Evolutionary conservation across 2,113 vertebrate genomes (phyloP).

Genomic region (Zapornia atra): DNA sequence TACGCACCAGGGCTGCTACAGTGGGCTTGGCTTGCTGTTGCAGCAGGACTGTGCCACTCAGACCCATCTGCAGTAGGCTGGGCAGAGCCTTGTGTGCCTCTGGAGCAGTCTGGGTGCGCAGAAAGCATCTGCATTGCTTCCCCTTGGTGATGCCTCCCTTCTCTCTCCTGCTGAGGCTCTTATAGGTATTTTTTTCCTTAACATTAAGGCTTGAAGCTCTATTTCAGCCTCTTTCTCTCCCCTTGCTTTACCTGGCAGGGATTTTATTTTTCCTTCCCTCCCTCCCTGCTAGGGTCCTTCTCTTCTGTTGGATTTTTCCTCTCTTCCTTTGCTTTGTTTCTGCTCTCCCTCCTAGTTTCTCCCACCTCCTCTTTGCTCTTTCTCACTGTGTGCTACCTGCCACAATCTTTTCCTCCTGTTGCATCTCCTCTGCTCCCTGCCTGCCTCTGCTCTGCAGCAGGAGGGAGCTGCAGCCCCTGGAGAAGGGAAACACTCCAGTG

Average conservation of each 20-base stretch:
- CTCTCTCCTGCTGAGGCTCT: not conserved
- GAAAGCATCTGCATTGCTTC: not conserved
- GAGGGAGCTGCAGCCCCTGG: not conserved
- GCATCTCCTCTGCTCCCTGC: not conserved
- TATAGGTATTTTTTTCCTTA: not conserved
- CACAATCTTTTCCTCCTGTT: fast-evolving
- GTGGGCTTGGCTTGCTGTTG: not conserved
- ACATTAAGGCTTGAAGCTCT: not conserved
- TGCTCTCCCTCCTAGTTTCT: not conserved
- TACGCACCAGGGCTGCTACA: fast-evolving
- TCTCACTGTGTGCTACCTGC: not conserved
- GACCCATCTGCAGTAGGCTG: fast-evolving
- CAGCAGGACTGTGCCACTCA: not conserved
- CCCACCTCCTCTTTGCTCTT: not conserved
- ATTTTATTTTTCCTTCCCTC: not conserved
- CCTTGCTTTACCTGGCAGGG: not conserved
- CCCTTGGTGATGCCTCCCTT: not conserved
- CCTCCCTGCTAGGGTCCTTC: not conserved
- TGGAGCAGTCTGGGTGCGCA: not conserved
- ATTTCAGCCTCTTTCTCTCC: not conserved
- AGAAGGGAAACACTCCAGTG: not conserved
- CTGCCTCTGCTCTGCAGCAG: not conserved
- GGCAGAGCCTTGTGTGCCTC: not conserved
- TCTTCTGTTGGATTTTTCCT: not conserved
- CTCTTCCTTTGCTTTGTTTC: not conserved